Conservation (phyloP, 2,888 invertebrate genomes). For the Liopterus haemorrhoidalis region DNA sequence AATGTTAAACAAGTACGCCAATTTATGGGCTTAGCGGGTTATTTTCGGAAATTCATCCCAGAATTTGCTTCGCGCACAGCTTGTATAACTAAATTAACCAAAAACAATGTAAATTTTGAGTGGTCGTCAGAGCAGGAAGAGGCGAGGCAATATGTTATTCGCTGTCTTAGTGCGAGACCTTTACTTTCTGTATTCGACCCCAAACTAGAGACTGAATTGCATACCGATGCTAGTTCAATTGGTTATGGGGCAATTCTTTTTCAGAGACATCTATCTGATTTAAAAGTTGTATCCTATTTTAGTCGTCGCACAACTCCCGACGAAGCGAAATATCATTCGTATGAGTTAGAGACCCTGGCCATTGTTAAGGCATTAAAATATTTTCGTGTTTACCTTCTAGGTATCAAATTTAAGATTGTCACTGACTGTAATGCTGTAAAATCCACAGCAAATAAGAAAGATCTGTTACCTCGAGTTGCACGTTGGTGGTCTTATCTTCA, state of each 20-base stretch:
- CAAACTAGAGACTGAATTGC: constrained; percentile 29
- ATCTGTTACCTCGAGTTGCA: constrained; percentile 35
- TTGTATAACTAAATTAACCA: constrained; percentile 28
- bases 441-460: constrained; percentile 32
- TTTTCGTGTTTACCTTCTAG: constrained; percentile 34
- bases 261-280: constrained; percentile 28
- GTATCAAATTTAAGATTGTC: constrained; percentile 31
- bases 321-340: constrained; percentile 35
- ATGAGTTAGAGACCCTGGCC: constrained; percentile 38
- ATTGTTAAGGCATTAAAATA: constrained; percentile 34
- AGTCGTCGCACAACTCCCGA: constrained; percentile 31
- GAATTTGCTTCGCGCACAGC: constrained; percentile 27
- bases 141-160: constrained; percentile 25
- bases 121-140: constrained; percentile 25
- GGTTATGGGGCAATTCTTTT: constrained; percentile 35
- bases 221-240: constrained; percentile 35
- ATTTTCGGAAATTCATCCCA: constrained; percentile 35
- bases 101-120: constrained; percentile 25
- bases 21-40: constrained; percentile 37
- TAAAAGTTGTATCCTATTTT: constrained; percentile 32
- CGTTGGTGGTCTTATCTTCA: constrained; percentile 37
- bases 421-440: constrained; percentile 39
- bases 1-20: constrained; percentile 33
- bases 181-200: constrained; percentile 34
- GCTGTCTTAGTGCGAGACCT: constrained; percentile 27